phyloP scores from a whole-genome alignment of 2,888 invertebrate species.

The Liopterus haemorrhoidalis region DNA sequence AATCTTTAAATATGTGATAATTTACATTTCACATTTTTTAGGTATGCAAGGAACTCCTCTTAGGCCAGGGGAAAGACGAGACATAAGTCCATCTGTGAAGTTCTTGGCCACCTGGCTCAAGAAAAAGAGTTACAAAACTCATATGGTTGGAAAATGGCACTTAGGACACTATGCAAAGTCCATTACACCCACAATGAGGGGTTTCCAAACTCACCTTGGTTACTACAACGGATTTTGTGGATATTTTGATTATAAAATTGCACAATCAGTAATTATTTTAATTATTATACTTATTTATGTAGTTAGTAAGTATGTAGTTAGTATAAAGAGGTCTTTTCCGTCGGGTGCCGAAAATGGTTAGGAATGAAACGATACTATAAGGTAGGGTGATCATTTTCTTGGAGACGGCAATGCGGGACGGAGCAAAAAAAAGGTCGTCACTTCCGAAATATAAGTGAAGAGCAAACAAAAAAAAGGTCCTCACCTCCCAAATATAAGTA shows the following conservation, averaged over 20 bases:
- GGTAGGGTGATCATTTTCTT: too few relatives aligned
- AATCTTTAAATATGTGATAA: too few relatives aligned
- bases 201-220: constrained; percentile 77
- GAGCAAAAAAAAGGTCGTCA: too few relatives aligned
- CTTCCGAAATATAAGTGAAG: too few relatives aligned
- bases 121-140: constrained; percentile 62
- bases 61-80: constrained; percentile 61
- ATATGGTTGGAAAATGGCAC: constrained; percentile 81
- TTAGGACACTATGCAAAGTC: constrained; percentile 66
- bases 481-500: too few relatives aligned
- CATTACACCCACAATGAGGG: constrained; percentile 63
- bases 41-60: constrained; percentile 68
- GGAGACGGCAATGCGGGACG: too few relatives aligned
- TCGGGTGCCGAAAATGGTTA: too few relatives aligned
- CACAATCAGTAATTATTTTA: constrained; percentile 37
- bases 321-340: too few relatives aligned
- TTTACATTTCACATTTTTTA: constrained; percentile 32
- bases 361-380: too few relatives aligned
- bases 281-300: constrained; percentile 8
- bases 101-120: constrained; percentile 56
- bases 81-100: constrained; percentile 53
- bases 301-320: background rate
- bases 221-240: constrained; percentile 77
- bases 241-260: constrained; percentile 59
- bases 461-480: too few relatives aligned